A percentile compares a stretch with the other conserved stretches of the same genome.
phyloP scores from a whole-genome alignment of 2,797 vertebrate genomes.

The Dallia pectoralis region DNA sequence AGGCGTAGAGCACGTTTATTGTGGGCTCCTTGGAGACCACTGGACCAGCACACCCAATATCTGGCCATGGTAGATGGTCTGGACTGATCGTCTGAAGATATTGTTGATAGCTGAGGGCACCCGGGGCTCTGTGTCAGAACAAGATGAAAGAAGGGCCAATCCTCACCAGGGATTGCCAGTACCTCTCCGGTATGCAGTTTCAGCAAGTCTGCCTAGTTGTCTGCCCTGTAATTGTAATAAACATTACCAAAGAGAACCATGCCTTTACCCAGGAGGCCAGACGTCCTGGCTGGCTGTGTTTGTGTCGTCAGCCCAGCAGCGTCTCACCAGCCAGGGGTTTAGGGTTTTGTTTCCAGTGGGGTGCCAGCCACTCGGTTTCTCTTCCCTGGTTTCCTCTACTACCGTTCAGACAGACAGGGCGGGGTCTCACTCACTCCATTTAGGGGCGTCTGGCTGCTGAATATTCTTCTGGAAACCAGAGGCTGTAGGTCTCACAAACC shows the following conservation, averaged over 20 bases:
- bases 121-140: neutral
- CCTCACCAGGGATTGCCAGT: neutral
- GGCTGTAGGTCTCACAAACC: conserved; percentile 34
- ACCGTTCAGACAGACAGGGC: conserved; percentile 46
- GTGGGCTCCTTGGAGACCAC: neutral
- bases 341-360: conserved; percentile 65
- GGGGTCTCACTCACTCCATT: conserved; percentile 34
- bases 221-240: conserved; percentile 41
- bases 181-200: neutral
- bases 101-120: conserved; percentile 24
- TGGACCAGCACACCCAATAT: neutral
- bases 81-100: conserved; percentile 25
- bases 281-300: conserved; percentile 48
- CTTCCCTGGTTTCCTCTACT: conserved; percentile 48
- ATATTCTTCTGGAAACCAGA: conserved; percentile 36
- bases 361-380: conserved; percentile 59
- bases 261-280: conserved; percentile 21
- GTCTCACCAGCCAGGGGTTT: conserved; percentile 53
- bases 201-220: conserved; percentile 6
- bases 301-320: conserved; percentile 42
- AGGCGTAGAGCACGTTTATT: conserved; percentile 5
- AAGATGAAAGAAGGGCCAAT: neutral
- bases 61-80: conserved; percentile 35
- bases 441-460: conserved; percentile 48
- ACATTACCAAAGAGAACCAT: conserved; percentile 44